Base-by-base conservation (phyloP, 2,113 vertebrate species). In the Piliocolobus tephrosceles region DNA sequence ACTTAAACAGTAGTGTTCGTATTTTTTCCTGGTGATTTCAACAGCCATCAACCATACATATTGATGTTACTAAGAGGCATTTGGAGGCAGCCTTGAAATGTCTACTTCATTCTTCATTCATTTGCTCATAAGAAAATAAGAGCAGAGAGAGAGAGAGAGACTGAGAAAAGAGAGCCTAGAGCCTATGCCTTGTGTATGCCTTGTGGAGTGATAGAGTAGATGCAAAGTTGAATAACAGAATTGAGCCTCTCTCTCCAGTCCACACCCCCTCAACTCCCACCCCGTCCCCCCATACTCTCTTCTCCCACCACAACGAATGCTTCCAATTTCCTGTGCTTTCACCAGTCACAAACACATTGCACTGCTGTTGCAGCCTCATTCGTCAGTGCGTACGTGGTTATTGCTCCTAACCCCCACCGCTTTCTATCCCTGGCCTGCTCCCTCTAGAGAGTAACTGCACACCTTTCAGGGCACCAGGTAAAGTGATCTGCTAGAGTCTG, bases 1-100 rank as follows among this genome's bases (percentile, higher is more conserved):
- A 90, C 75, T 86, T 97, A 91, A 85, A 81, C 23, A 85, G 72
- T 66, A 52, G 94, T 80, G 55, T 43, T 88, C 80, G 64, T 23
- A 6, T 72, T 61, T 70, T 92, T 68, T 47, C 6, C 73, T 50
- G 14, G 2, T 57, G 43, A 86, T 85, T 85, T 97, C 52, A 81
- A 58, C 13, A 40, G 23, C 13, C 23, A 78, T 95, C 90, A 81
- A 30, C 87, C 72, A 73, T 95, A 40, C 32, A 64, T 85, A 79
- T 84, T 88, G 90, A 92, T 38, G 55, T 30, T 94, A 64, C 35
- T 47, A 25, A 72, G 25, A 45, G 50, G 52, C 38, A 91, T 88
- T 85, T 91, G 18, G 40, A 97, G n/a, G 81, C 16, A n/a, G 47
- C 16, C 40, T 80, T 90, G n/a, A 13, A 72, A 96, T 81, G 27